A percentile compares a stretch with the other conserved stretches of the same genome.
Evolutionary conservation across 2,888 invertebrate species (phyloP).

Genomic region (Syrphus vitripennis): DNA sequence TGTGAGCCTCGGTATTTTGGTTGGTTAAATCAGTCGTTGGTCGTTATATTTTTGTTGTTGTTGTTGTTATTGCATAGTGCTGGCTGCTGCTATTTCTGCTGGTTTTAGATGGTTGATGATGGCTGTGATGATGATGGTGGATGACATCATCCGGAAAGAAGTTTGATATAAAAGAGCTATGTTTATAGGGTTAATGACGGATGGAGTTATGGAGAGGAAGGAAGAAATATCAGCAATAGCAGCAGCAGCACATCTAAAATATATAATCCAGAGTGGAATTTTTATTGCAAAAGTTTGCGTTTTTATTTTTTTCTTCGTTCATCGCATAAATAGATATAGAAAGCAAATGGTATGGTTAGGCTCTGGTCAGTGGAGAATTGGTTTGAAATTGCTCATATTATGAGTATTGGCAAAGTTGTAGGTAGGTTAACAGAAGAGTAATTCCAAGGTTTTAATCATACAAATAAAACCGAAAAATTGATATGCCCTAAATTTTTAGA

Average conservation of each 20-base stretch:
- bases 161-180: conserved; percentile 56
- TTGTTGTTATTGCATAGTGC: conserved; percentile 17
- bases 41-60: background rate
- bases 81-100: background rate
- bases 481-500: too few species aligned
- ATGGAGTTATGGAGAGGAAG: conserved; percentile 18
- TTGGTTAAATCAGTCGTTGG: conserved; percentile 36
- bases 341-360: background rate
- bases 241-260: background rate
- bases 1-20: conserved; percentile 31
- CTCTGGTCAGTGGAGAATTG: background rate
- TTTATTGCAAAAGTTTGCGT: conserved; percentile 50
- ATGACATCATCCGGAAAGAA: conserved; percentile 69
- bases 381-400: background rate
- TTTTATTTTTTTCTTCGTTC: background rate
- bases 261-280: conserved; percentile 43
- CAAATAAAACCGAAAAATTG: background rate
- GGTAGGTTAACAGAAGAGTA: background rate
- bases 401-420: background rate
- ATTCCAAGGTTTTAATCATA: background rate
- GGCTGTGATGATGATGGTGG: conserved; percentile 43
- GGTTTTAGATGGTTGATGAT: conserved; percentile 45
- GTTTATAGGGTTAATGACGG: conserved; percentile 22
- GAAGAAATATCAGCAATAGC: background rate
- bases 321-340: too few species aligned